phyloP scores from a whole-genome alignment of 2,113 vertebrate genomes.

The Forbesichthys agassizii region DNA sequence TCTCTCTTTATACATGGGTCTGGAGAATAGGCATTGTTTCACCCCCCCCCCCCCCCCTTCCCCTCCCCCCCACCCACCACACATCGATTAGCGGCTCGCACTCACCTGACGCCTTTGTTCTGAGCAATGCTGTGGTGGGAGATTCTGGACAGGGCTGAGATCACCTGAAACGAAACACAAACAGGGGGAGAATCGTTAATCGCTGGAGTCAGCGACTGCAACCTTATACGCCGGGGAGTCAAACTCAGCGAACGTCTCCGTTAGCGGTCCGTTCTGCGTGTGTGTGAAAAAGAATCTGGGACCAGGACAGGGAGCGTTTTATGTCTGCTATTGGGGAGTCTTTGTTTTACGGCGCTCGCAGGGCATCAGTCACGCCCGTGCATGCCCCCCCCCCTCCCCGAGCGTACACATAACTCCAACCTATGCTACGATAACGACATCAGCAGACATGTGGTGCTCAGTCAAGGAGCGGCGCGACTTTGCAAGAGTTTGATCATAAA shows the following conservation, averaged over 20 bases:
- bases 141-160: constrained; percentile 90
- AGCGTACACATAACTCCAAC: constrained; percentile 25
- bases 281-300: too few relatives aligned
- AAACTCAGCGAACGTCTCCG: too few relatives aligned
- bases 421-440: constrained; percentile 26
- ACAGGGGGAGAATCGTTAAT: neutral
- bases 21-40: too few relatives aligned
- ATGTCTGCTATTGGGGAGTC: too few relatives aligned
- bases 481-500: neutral
- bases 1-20: neutral
- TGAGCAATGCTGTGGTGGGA: constrained; percentile 93
- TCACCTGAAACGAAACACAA: constrained; percentile 81
- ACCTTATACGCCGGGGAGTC: too few relatives aligned
- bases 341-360: too few relatives aligned
- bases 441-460: constrained; percentile 23
- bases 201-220: too few relatives aligned
- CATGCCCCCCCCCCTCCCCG: neutral
- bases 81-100: neutral
- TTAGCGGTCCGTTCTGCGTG: too few relatives aligned
- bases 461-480: constrained; percentile 18
- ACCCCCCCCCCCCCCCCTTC: too few relatives aligned
- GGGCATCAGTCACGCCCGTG: neutral
- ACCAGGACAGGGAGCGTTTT: too few relatives aligned
- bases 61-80: too few relatives aligned
- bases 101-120: constrained; percentile 92